Evolutionary conservation across 2,888 invertebrate genomes (phyloP), one percentile per base, ranked within the genome.

Genomic region (Griposia aprilina): DNA sequence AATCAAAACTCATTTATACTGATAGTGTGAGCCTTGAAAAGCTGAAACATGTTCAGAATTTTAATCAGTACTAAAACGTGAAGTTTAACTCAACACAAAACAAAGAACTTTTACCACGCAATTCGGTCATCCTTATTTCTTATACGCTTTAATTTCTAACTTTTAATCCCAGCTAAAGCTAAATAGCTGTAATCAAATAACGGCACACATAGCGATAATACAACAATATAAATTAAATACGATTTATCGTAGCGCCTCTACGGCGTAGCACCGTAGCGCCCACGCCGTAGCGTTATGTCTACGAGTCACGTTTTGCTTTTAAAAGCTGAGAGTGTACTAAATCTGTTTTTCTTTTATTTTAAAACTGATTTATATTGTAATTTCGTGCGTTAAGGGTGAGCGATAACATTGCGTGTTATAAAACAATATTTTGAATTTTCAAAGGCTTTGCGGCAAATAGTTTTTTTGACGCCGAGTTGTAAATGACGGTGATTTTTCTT

Each of bases 211-310:
- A 86, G 83, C 89, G 76, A 74, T 83, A 78, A 77, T 78, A 73
- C 55, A 82, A 80, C 70, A 78, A 76, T 79, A 85, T 81, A 85
- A 87, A 84, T 89, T 87, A 85, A 87, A 90, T 86, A 91, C 91
- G 88, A 92, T 92, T 91, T 90, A 92, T 92, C 82, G 92, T 91
- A 90, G 90, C 82, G 80, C 86, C 80, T 88, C 91, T 91, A 93
- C 91, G 90, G 81, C 90, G 90, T 89, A 90, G 84, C 81, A 30
- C 82, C 88, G 90, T 89, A 88, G 84, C 86, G 15, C 81, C 88
- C 88, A 89, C 83, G 81, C 82, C 88, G 90, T 90, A 90, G 90
- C 88, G 84, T 90, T 89, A 91, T 88, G 90, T 90, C 90, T 90
- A 90, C 86, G 83, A 82, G 87, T 87, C 90, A 90, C 89, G 89